These are phyloP conservation scores for Trematocara macrostoma DNA, from an alignment of 2,113 vertebrate species.

Conservation along the genomic window DNA sequence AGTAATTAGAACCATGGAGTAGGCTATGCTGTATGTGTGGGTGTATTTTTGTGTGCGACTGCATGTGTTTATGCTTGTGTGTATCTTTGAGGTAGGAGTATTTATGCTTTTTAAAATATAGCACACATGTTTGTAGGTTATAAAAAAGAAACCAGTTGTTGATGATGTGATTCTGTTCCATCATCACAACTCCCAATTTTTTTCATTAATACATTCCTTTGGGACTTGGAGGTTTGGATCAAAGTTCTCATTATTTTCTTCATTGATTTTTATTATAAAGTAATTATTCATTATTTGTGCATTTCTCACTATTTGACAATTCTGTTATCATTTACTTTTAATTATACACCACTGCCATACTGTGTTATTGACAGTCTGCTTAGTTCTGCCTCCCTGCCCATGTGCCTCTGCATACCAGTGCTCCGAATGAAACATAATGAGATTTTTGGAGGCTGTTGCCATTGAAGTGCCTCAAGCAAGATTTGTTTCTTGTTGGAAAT, in stretches of 20 bases:
- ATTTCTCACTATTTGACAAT: constrained; percentile 5
- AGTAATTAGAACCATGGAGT: background rate
- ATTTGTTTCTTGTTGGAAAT: background rate
- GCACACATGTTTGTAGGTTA: background rate
- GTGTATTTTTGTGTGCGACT: background rate
- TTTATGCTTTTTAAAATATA: background rate
- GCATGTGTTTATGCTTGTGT: background rate
- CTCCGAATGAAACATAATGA: constrained; percentile 8
- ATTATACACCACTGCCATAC: background rate
- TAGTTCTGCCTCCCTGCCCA: constrained; percentile 11
- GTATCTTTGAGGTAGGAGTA: background rate
- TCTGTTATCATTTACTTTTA: background rate
- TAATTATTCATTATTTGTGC: constrained; percentile 18
- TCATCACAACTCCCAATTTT: background rate
- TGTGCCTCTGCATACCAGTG: background rate
- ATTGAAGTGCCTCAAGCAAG: background rate
- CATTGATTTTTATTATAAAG: constrained; percentile 16
- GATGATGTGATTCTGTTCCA: background rate
- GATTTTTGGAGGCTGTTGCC: background rate
- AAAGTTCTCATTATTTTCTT: constrained; percentile 6
- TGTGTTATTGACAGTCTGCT: constrained; percentile 7
- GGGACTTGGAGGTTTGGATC: background rate
- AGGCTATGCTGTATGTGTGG: background rate
- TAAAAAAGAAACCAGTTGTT: background rate
- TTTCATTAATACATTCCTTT: background rate